Evolutionary conservation across 2,888 invertebrate genomes (phyloP).

Genomic region (Hypsopygia costalis): DNA sequence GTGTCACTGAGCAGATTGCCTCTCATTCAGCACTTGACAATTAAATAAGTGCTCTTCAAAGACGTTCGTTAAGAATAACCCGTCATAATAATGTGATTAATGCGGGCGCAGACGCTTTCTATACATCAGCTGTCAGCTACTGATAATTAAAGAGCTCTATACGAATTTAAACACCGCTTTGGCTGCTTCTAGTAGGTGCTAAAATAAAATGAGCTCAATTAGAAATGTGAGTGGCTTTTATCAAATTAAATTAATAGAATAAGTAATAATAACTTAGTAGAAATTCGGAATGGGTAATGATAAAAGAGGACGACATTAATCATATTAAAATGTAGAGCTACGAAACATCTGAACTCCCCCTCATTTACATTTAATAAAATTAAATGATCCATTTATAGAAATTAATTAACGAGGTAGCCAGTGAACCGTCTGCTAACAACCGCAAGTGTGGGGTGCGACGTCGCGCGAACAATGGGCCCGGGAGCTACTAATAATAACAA

Average conservation of each 20-base stretch:
- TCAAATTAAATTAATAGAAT: background rate
- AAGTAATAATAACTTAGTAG: too few species aligned
- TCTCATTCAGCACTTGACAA: slow-evolving; percentile 75
- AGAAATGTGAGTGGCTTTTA: background rate
- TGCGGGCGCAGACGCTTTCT: slow-evolving; percentile 57
- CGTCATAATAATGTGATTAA: slow-evolving; percentile 73
- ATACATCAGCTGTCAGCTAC: slow-evolving; percentile 72
- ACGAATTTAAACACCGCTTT: slow-evolving; percentile 46
- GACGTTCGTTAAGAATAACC: slow-evolving; percentile 57
- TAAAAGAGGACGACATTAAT: slow-evolving; percentile 28
- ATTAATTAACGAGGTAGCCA: slow-evolving; percentile 77
- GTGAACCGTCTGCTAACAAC: slow-evolving; percentile 66
- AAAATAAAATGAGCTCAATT: background rate
- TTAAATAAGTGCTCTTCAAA: slow-evolving; percentile 74
- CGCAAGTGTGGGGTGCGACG: slow-evolving; percentile 27
- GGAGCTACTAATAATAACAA: slow-evolving; percentile 52
- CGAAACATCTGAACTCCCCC: slow-evolving; percentile 58
- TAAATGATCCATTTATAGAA: slow-evolving; percentile 79
- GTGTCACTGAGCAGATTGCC: slow-evolving; percentile 77
- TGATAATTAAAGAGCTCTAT: slow-evolving; percentile 66
- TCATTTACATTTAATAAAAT: slow-evolving; percentile 79
- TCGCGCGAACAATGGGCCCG: slow-evolving; percentile 40
- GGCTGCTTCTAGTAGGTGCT: slow-evolving; percentile 23
- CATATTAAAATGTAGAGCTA: slow-evolving; percentile 42
- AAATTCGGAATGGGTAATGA: too few species aligned